Base-by-base conservation (phyloP, 2,797 vertebrate species). In the Siniperca undulata region DNA sequence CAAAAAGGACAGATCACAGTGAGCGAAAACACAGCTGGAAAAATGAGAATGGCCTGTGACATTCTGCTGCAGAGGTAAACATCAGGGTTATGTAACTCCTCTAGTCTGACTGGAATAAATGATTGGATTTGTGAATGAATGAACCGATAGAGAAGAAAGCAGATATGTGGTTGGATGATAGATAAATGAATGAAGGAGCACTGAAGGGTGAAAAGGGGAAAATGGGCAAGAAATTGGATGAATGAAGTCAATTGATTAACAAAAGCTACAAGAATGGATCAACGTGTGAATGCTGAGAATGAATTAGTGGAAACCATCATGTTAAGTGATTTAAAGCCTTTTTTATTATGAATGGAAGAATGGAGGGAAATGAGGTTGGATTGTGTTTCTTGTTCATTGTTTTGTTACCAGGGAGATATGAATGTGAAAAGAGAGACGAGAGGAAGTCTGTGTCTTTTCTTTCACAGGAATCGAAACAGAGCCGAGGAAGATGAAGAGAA, bases 1-100 rank as follows among this genome's bases (percentile, higher is more conserved):
- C 38, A 66, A 70, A 77, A 73, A 79, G 85, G 60, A 46, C 69
- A 69, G 10, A 84, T 56, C 83, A 69, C 70, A 75, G 67, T 52
- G 70, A 88, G 78, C 78, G 78, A 80, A 86, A 77, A 24, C 70
- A 60, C 85, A 83, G 81, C 89, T 82, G 84, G 72, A 36, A 84
- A 83, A 64, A 93, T 92, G 87, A 93, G 90, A 91, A 97, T 97
- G 95, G 93, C 96, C 84, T 97, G 94, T 93, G 95, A 97, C 92
- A 92, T 96, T 94, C 94, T 97, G 85, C 96, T 96, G 92, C 94
- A 96, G 94, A 97, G 96, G 96, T 97, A 96, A 96, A 93, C 85
- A 85, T 27, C 40, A 27, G 34, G 48, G 68, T 93, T 91, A 81
- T 40, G 70, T 87, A 92, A 93, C 77, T 69, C 22, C 40, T 78